phyloP scores from a whole-genome alignment of 2,113 vertebrate species.

The Proteles cristata region DNA sequence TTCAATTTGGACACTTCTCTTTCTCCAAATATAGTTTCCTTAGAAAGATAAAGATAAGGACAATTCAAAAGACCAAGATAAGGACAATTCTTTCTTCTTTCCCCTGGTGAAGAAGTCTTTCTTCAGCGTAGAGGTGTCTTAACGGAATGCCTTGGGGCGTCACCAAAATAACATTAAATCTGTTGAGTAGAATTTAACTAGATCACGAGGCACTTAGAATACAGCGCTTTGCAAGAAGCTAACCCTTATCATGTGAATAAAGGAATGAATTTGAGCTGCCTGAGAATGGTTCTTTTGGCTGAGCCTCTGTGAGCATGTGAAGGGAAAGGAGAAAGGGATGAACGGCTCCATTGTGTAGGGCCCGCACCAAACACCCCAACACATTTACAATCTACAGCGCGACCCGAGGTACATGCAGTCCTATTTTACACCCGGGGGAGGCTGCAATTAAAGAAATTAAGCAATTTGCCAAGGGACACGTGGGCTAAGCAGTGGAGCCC shows the following conservation, averaged over 20 bases:
- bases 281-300: background rate
- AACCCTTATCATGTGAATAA: background rate
- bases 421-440: too few relatives aligned
- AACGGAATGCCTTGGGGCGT: background rate
- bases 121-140: background rate
- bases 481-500: background rate
- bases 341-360: background rate
- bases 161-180: background rate
- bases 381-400: background rate
- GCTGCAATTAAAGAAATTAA: background rate
- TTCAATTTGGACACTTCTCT: background rate
- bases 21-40: background rate
- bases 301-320: background rate
- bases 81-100: background rate
- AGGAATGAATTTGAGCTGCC: background rate
- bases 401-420: fast-evolving
- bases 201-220: background rate
- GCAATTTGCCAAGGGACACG: background rate
- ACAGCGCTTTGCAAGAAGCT: constrained; percentile 24
- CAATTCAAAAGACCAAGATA: background rate
- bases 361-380: too few relatives aligned
- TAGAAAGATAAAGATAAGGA: constrained; percentile 9
- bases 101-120: background rate
- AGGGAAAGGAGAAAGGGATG: background rate
- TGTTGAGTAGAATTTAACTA: constrained; percentile 6